phyloP scores from a whole-genome alignment of 2,797 vertebrate species.

The Chlorospingus flavigularis region DNA sequence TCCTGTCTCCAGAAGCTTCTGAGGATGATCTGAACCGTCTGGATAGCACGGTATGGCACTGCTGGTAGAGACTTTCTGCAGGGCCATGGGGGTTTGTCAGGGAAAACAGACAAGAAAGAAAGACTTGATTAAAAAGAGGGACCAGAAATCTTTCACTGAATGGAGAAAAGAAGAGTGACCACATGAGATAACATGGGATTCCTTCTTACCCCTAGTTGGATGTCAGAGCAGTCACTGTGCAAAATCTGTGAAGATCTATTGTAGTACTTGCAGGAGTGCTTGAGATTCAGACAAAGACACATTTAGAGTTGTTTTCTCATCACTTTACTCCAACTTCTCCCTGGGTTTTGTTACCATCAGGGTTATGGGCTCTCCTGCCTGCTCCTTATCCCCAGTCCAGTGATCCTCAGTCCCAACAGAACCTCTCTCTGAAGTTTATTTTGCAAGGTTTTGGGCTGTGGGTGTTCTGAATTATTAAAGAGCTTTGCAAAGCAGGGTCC shows the following conservation, averaged over 20 bases:
- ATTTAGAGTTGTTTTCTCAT: not conserved
- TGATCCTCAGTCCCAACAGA: rapidly evolving
- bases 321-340: not conserved
- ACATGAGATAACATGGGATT: not conserved
- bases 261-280: not conserved
- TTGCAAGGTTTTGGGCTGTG: not conserved
- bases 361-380: not conserved
- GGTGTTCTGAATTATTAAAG: not conserved
- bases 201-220: not conserved
- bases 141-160: not conserved
- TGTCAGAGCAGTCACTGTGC: not conserved
- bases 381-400: not conserved
- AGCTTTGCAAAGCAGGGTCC: not conserved
- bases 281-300: not conserved
- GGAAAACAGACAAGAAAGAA: not conserved
- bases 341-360: not conserved
- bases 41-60: slow-evolving; percentile 82
- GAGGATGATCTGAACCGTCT: slow-evolving; percentile 93
- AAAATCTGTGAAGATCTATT: not conserved
- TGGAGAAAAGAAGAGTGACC: not conserved
- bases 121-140: not conserved
- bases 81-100: not conserved
- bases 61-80: not conserved
- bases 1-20: slow-evolving; percentile 92
- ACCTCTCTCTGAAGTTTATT: not conserved